These are phyloP conservation scores for Lycodopsis pacificus DNA, from an alignment of 2,797 vertebrate genomes.

Conservation along the genomic window DNA sequence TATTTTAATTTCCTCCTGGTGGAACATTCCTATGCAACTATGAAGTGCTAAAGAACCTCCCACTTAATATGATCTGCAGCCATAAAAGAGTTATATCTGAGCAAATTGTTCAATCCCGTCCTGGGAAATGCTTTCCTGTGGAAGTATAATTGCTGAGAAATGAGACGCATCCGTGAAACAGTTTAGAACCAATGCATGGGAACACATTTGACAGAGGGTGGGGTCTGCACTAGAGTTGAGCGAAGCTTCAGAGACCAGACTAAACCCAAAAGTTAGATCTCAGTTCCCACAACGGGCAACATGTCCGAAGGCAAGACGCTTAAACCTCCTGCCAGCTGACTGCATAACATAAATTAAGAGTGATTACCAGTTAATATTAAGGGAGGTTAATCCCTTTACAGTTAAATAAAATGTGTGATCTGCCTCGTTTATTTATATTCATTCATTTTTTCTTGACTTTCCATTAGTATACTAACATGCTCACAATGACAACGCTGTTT, in stretches of 20 bases:
- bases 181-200: background rate
- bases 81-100: slow-evolving; percentile 40
- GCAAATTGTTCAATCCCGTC: slow-evolving; percentile 36
- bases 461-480: background rate
- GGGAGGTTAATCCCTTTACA: background rate
- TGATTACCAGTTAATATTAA: background rate
- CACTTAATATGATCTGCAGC: slow-evolving; percentile 25
- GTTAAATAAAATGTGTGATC: background rate
- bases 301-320: background rate
- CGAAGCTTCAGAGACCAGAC: background rate
- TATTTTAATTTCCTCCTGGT: slow-evolving; percentile 21
- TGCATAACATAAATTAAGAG: background rate
- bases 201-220: background rate
- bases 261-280: slow-evolving; percentile 1
- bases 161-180: slow-evolving; percentile 6
- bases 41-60: slow-evolving; percentile 22
- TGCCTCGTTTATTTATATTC: background rate
- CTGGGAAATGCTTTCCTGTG: slow-evolving; percentile 27
- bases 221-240: background rate
- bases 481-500: background rate
- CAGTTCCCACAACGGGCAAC: background rate
- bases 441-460: background rate
- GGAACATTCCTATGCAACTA: slow-evolving; percentile 23
- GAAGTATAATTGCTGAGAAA: slow-evolving; percentile 11
- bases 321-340: background rate